Evolutionary conservation across 2,888 invertebrate genomes (phyloP), one percentile per base, ranked within the genome.

Genomic region (Orthonevra nobilis): DNA sequence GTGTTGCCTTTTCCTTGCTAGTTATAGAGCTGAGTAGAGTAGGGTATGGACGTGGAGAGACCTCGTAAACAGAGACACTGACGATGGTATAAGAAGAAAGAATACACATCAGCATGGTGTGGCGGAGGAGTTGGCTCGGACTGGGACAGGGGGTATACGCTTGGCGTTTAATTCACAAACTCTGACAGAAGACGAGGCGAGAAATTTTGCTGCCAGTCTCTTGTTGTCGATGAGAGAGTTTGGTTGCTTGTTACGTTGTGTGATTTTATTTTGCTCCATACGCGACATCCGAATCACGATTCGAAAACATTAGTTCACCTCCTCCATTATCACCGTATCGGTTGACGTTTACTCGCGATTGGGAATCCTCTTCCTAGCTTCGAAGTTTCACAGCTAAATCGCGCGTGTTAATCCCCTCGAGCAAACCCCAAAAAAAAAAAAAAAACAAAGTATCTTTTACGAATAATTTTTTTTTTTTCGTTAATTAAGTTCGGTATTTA

Each of bases 141-240:
- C n/a, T 26, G 56, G 34, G 58, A 48, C 30, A 38, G 70, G 77
- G 72, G 54, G n/a, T n/a, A n/a, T n/a, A 58, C 28, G 17, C 26
- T 60, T 64, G 36, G 64, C 38, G 42, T 72, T 77, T 60, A 64
- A 70, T 64, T 77, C 58, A 77, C 58, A 64, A 77, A 70, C 58
- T 77, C 56, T 58, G 58, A 58, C 50, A 69, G 44, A 75, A 61
- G 56, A 70, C 42, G 54, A 32, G 28, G 58, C 63, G 50, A 77
- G 58, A 70, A 70, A 58, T 58, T n/a, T n/a, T n/a, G n/a, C n/a
- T 44, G 75, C 63, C 70, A 77, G 77, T 77, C 58, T 77, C 58
- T 77, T 36, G 72, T 60, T 58, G 58, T 72, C 58, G 77, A 77
- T 50, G 58, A 54, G 72, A 63, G 50, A 77, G 64, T 63, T 64